Percentiles rank a stretch among this genome's conserved stretches.
These are phyloP conservation scores for Nixonia krombeini DNA, from an alignment of 1,140 invertebrate species.

Conservation along the genomic window DNA sequence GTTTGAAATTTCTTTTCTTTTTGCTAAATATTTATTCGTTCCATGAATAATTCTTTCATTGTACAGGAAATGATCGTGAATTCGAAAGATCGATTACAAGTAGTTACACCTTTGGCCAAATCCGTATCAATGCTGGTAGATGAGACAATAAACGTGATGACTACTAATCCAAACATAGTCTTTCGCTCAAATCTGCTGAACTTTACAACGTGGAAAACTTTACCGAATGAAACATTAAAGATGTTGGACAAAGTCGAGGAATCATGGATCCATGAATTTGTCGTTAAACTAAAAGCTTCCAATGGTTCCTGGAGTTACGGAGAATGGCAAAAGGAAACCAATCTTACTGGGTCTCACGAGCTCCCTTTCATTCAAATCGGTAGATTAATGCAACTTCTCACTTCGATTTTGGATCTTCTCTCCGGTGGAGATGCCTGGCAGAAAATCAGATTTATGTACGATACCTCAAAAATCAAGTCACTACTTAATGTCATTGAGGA, in stretches of 20 bases:
- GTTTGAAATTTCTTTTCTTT: too few relatives aligned
- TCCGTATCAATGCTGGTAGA: conserved; percentile 41
- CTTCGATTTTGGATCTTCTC: conserved; percentile 43
- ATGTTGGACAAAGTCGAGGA: conserved; percentile 42
- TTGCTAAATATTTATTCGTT: too few relatives aligned
- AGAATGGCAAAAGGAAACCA: conserved; percentile 7
- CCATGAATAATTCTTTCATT: not conserved
- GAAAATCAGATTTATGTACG: conserved; percentile 51
- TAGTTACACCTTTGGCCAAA: conserved; percentile 31
- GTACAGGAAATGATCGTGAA: conserved; percentile 26
- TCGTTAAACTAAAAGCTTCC: conserved; percentile 16
- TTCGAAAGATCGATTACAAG: conserved; percentile 4
- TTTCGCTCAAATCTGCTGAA: conserved; percentile 57
- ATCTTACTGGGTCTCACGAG: not conserved
- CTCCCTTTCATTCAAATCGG: conserved; percentile 19
- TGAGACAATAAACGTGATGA: conserved; percentile 23
- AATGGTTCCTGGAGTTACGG: not conserved
- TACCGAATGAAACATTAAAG: conserved; percentile 52
- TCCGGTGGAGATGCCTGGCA: conserved; percentile 61
- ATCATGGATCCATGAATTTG: conserved; percentile 49
- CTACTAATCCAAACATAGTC: conserved; percentile 11
- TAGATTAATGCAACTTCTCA: conserved; percentile 38
- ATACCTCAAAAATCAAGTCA: conserved; percentile 51
- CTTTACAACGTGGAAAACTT: conserved; percentile 50
- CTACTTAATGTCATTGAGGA: conserved; percentile 60